Conservation (phyloP, 2,797 vertebrate genomes). For the Gymnoscopelus microlampas region DNA sequence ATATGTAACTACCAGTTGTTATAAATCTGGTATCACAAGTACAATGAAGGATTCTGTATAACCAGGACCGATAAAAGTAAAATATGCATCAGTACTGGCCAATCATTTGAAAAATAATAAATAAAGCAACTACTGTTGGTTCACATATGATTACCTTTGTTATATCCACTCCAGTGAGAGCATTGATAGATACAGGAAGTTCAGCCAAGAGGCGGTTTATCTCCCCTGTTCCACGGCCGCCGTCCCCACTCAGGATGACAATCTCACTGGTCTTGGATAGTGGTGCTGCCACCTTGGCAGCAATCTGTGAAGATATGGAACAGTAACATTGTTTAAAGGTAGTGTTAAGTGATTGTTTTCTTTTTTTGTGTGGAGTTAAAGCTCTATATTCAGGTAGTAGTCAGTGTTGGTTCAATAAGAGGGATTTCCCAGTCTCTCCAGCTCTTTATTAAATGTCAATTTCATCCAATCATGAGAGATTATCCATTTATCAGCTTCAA, state of each 20-base stretch:
- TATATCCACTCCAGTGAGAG: conserved; percentile 88
- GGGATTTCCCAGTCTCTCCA: no score
- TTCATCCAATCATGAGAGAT: no score
- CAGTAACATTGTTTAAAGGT: no score
- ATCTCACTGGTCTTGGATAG: conserved; percentile 87
- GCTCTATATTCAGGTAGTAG: neutral
- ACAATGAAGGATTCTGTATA: neutral
- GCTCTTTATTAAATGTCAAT: no score
- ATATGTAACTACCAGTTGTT: neutral
- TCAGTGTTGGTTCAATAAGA: no score
- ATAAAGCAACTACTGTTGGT: no score
- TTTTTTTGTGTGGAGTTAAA: neutral
- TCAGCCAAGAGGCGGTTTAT: conserved; percentile 86
- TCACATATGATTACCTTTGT: conserved; percentile 77
- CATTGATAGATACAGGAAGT: conserved; percentile 84
- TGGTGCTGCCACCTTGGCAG: conserved; percentile 89
- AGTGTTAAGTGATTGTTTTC: neutral
- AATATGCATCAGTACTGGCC: no score
- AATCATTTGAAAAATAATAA: no score
- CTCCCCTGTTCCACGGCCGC: conserved; percentile 75
- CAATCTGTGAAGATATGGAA: conserved; percentile 79
- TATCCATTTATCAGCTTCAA: no score
- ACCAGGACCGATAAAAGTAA: no score
- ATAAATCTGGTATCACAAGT: neutral
- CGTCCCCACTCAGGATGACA: conserved; percentile 85